Evolutionary conservation across 2,797 vertebrate genomes (phyloP), one percentile per base, ranked within the genome.

Genomic region (Argya squamiceps): DNA sequence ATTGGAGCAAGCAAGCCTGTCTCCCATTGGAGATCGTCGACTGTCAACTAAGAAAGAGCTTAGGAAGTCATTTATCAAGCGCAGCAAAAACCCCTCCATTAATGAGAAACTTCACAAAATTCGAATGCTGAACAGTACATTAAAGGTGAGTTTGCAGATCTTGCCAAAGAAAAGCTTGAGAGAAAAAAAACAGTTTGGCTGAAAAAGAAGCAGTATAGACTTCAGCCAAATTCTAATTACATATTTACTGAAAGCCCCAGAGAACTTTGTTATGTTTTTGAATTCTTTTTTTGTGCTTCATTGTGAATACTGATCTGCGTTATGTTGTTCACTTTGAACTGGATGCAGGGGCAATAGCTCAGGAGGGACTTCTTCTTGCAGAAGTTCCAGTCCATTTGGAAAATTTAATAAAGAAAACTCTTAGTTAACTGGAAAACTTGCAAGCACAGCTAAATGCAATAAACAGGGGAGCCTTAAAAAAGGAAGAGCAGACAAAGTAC

Each of bases 61-160:
- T 94, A 98, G 99, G 79, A 98, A 99, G 76, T 99, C 99, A 12
- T 99, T 99, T 64, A 98, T 99, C 77, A 99, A 98, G 96, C 98
- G 99, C 67, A 99, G 99, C 97, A 99, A 99, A 98, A 99, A 99
- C 92, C 98, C 99, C 56, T 98, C 97, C 17, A 97, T 99, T 92
- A 99, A 99, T 82, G 98, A 99, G 80, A 99, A 99, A 96, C 98
- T 99, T 73, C 99, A 99, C 96, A 98, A 98, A 82, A 98, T 99
- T 93, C 98, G 99, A 96, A 98, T 99, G 65, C 98, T 99, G 90
- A 99, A 99, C 94, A 99, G 99, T 97, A 99, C 99, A 27, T 97
- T 99, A 88, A 99, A 99, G 99, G 99, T 99, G 98, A 98, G 94
- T 41, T 37, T 9, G n/a, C 64, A 56, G 43, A 67, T 2, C 11